phyloP scores from a whole-genome alignment of 2,113 vertebrate species.

The Syrmaticus mikado region DNA sequence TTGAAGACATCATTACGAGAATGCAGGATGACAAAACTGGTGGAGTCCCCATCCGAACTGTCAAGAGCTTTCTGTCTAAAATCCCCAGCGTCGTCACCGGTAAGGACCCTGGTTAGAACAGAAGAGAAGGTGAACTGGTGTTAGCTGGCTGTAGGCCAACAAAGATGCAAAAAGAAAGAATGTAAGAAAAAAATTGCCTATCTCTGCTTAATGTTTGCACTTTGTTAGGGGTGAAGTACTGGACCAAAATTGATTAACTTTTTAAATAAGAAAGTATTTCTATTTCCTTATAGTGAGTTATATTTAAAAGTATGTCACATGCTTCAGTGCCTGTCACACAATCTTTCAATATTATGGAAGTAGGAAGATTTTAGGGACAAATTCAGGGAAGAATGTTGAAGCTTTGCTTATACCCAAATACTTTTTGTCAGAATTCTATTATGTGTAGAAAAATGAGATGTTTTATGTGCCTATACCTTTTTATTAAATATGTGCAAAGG shows the following conservation, averaged over 20 bases:
- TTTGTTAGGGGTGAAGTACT: neutral
- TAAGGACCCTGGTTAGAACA: constrained; percentile 47
- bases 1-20: constrained; percentile 91
- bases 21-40: constrained; percentile 97
- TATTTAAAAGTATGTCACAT: neutral
- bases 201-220: neutral
- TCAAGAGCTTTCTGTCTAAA: constrained; percentile 98
- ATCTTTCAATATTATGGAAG: neutral
- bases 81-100: constrained; percentile 96
- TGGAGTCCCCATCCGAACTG: constrained; percentile 92
- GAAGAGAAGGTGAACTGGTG: neutral
- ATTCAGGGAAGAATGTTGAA: neutral
- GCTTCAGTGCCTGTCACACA: neutral
- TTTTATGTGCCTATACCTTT: neutral
- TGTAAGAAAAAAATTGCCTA: fast-evolving
- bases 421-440: neutral
- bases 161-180: neutral
- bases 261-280: neutral
- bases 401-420: neutral
- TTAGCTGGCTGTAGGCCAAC: neutral
- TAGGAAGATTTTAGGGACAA: neutral
- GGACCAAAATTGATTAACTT: neutral
- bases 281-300: neutral
- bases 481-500: neutral
- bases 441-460: neutral